A percentile compares a stretch with the other conserved stretches of the same genome.
Conservation (phyloP, 2,888 invertebrate species). For the Agrochola litura region DNA sequence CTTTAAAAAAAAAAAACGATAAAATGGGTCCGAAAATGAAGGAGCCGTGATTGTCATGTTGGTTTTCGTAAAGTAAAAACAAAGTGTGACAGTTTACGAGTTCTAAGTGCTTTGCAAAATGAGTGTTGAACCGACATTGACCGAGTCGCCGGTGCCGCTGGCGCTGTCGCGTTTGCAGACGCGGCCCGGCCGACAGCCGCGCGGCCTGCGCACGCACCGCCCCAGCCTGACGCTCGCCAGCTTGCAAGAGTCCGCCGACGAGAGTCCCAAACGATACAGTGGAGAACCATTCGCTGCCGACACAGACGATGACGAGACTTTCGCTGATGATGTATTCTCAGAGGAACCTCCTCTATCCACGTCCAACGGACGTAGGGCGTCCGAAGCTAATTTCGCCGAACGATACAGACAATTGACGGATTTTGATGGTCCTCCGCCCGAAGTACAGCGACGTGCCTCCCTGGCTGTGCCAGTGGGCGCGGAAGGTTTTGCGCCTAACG, state of each 20-base stretch:
- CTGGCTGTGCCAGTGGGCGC: constrained; percentile 82
- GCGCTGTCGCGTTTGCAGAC: constrained; percentile 85
- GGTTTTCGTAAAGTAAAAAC: constrained; percentile 66
- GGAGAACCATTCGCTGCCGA: constrained; percentile 82
- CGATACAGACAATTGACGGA: constrained; percentile 86
- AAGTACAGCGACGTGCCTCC: constrained; percentile 86
- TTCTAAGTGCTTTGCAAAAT: constrained; percentile 77
- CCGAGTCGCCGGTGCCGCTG: constrained; percentile 88
- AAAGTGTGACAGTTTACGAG: constrained; percentile 74
- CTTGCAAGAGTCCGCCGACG: constrained; percentile 86
- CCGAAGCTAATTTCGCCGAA: constrained; percentile 87
- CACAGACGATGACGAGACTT: constrained; percentile 85
- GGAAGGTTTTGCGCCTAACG: constrained; percentile 81
- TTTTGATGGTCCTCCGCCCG: constrained; percentile 84
- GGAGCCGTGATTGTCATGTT: constrained; percentile 77
- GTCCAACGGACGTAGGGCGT: constrained; percentile 86
- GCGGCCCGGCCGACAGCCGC: constrained; percentile 78
- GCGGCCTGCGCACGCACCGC: constrained; percentile 82
- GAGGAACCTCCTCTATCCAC: constrained; percentile 75
- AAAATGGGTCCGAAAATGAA: constrained; percentile 76
- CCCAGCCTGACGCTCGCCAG: constrained; percentile 87
- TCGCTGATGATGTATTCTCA: constrained; percentile 77
- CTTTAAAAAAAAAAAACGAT: constrained; percentile 67
- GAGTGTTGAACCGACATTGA: constrained; percentile 87
- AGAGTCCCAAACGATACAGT: constrained; percentile 84